Base-by-base conservation (phyloP, 1,140 invertebrate genomes). In the Drosophila sturtevanti region DNA sequence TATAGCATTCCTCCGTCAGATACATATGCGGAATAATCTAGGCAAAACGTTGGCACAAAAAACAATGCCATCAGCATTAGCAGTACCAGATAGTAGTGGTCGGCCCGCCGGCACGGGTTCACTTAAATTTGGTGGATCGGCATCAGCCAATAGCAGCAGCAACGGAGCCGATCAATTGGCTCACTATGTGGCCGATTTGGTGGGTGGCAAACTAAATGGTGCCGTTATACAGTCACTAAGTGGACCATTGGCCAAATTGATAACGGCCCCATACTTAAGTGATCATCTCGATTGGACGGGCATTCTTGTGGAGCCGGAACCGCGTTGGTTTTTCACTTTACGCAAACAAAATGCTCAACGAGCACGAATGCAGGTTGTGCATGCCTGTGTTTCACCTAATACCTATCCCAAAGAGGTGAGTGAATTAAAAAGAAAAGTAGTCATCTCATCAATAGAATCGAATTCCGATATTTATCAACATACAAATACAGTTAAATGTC, bases 321-420 rank as follows among this genome's bases (percentile, higher is more conserved):
- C 96, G 0, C 90, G 94, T 24, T 94, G 95, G 91, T 96, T 94
- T 92, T 94, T 95, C 60, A 93, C 94, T 70, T 90, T 95, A 67
- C 92, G 94, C 16, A 94, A 94, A 51, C 92, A 93, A 59, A 81
- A 92, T 64, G 92, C 93, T 0, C 92, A 94, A 48, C 92, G 93
- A 44, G 91, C 93, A 3, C 93, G 92, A 63, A 94, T 94, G 51
- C 93, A 94, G 72, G 93, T 95, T 2, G 91, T 95, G 51, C 95
- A 96, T 72, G 96, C 95, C 44, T 97, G 95, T 72, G 93, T 97
- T 44, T 96, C 95, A 78, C 95, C 95, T 9, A 94, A 94, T 69
- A 93, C 94, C 16, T 95, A 95, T 91, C 96, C 95, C 24, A 95
- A 96, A 92, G 95, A 96, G 93, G 95, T 95, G 75, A 92, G 78